These are phyloP conservation scores for Caenorhabditis sp. DNA, from an alignment of 2,888 invertebrate genomes.

Conservation along the genomic window DNA sequence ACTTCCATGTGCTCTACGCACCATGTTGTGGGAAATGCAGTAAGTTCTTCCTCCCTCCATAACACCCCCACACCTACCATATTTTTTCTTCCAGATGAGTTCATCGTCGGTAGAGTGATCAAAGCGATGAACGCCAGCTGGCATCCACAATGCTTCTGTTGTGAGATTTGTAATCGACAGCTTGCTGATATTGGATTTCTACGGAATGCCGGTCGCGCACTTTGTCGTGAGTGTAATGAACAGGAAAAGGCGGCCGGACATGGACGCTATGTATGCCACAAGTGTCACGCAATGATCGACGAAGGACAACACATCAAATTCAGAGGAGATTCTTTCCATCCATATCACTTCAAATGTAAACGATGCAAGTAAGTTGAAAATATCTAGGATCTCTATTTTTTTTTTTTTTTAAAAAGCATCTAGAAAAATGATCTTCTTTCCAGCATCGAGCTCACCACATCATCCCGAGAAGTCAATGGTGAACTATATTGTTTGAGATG, in stretches of 20 bases:
- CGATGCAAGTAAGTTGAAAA: slow-evolving; percentile 73
- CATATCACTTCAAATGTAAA: slow-evolving; percentile 98
- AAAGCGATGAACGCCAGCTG: slow-evolving; percentile 99
- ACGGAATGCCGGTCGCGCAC: slow-evolving; percentile 79
- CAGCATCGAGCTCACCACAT: slow-evolving; percentile 89
- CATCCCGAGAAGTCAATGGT: slow-evolving; percentile 87
- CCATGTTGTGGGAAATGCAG: slow-evolving; percentile 85
- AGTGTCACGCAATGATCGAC: slow-evolving; percentile 77
- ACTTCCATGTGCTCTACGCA: slow-evolving; percentile 95
- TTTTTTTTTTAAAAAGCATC: not conserved
- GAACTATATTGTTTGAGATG: slow-evolving; percentile 88
- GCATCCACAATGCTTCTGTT: slow-evolving; percentile 97
- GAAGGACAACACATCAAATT: slow-evolving; percentile 74
- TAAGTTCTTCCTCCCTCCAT: too few species aligned
- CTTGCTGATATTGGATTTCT: slow-evolving; percentile 97
- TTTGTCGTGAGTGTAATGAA: slow-evolving; percentile 94
- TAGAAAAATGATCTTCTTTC: slow-evolving; percentile 16
- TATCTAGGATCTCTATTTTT: too few species aligned
- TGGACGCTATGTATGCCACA: slow-evolving; percentile 84
- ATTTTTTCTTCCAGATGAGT: slow-evolving; percentile 76
- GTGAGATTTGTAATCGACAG: slow-evolving; percentile 88
- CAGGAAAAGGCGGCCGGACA: slow-evolving; percentile 91
- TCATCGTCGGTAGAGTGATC: slow-evolving; percentile 97
- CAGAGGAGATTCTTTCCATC: slow-evolving; percentile 93
- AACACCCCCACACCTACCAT: not conserved